Conservation (phyloP, 2,113 vertebrate species). For the Macrotis lagotis region DNA sequence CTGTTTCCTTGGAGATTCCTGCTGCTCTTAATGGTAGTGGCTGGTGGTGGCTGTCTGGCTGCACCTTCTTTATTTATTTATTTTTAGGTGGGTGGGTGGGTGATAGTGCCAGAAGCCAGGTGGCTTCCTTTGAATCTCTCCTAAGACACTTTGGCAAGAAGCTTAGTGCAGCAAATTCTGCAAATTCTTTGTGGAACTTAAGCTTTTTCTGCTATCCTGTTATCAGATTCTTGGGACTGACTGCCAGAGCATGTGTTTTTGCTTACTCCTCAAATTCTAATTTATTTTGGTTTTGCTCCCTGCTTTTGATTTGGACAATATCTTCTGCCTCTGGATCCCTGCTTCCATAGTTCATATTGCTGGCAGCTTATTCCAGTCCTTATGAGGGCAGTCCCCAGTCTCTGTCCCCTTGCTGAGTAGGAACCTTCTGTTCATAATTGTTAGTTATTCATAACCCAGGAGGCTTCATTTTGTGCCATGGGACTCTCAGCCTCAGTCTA, state of each 20-base stretch:
- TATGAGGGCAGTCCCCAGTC: neutral
- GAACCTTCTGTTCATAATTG: neutral
- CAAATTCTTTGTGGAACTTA: neutral
- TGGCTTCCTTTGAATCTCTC: neutral
- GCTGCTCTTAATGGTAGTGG: neutral
- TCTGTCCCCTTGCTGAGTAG: neutral
- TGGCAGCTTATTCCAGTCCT: neutral
- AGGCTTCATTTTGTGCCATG: neutral
- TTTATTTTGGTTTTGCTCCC: neutral
- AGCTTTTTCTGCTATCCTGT: neutral
- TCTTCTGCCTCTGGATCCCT: neutral
- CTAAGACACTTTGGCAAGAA: neutral
- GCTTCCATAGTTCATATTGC: neutral
- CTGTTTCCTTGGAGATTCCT: neutral
- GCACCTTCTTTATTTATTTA: neutral
- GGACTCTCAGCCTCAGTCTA: neutral
- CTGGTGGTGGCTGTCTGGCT: neutral
- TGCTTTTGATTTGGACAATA: neutral
- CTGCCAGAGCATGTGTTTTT: neutral
- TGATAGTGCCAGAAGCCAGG: neutral
- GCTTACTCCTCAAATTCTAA: neutral
- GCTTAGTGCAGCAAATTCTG: neutral
- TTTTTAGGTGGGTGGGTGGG: too few species aligned
- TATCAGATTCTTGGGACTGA: neutral
- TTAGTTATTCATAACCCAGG: neutral